Evolutionary conservation across 2,113 vertebrate species (phyloP).

Genomic region (Sialia sialis): DNA sequence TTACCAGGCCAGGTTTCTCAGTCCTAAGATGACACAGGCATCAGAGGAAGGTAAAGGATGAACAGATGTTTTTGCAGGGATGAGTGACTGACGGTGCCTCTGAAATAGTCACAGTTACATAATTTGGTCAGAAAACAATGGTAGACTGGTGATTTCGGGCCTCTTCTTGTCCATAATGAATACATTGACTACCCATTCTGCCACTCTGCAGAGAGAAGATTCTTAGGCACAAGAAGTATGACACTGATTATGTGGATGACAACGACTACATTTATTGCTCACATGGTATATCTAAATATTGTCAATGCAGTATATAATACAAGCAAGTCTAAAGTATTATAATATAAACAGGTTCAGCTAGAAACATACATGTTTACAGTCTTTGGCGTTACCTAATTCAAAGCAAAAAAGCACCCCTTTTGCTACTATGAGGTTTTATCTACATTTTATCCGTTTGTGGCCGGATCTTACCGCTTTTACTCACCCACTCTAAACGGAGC

Average conservation of each 20-base stretch:
- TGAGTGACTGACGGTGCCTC: not conserved
- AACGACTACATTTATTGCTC: not conserved
- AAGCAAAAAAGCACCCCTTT: not conserved
- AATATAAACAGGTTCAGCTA: not conserved
- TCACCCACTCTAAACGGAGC: not conserved
- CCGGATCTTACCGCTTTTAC: not conserved
- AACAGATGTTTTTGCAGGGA: not conserved
- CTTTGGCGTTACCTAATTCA: not conserved
- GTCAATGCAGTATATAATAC: not conserved
- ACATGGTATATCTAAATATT: not conserved
- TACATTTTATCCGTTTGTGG: accelerated
- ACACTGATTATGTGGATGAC: not conserved
- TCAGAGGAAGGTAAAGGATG: not conserved
- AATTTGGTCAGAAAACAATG: not conserved
- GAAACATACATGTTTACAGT: not conserved
- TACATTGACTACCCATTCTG: not conserved
- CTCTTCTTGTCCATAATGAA: not conserved
- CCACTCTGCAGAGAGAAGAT: not conserved
- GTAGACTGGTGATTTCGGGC: not conserved
- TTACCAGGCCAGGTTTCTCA: not conserved
- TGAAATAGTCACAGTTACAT: not conserved
- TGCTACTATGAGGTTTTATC: not conserved
- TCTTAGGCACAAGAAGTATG: not conserved
- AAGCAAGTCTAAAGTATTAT: not conserved
- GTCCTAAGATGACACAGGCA: not conserved